phyloP scores from a whole-genome alignment of 2,888 invertebrate species.

The Heliconius hortense region DNA sequence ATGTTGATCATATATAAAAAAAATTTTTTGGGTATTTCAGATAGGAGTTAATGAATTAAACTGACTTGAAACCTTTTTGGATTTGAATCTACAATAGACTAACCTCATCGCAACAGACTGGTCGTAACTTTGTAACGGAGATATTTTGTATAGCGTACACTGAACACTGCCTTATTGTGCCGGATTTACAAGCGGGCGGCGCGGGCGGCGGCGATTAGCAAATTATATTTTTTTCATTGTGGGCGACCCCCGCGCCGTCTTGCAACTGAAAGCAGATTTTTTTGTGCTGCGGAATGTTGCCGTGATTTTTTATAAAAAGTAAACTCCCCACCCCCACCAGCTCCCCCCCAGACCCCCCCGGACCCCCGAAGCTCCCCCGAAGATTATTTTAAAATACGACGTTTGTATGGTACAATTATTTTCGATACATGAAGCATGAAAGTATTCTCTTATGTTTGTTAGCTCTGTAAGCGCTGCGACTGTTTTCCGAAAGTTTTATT shows the following conservation, averaged over 20 bases:
- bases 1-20: slow-evolving; percentile 75
- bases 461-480: slow-evolving; percentile 45
- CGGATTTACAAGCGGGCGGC: slow-evolving; percentile 65
- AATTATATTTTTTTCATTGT: slow-evolving; percentile 69
- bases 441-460: slow-evolving; percentile 61
- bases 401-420: slow-evolving; percentile 67
- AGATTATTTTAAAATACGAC: slow-evolving; percentile 60
- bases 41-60: slow-evolving; percentile 75
- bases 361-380: slow-evolving; percentile 45
- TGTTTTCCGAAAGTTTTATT: slow-evolving; percentile 56
- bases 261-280: slow-evolving; percentile 72
- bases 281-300: slow-evolving; percentile 69
- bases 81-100: slow-evolving; percentile 81
- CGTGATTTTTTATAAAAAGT: slow-evolving; percentile 69
- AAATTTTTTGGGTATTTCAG: slow-evolving; percentile 69
- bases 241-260: slow-evolving; percentile 49
- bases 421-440: slow-evolving; percentile 76
- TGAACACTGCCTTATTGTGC: slow-evolving; percentile 81
- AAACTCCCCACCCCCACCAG: slow-evolving; percentile 45
- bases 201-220: slow-evolving; percentile 58
- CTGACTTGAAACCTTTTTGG: slow-evolving; percentile 78
- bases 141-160: slow-evolving; percentile 81
- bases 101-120: slow-evolving; percentile 80
- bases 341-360: background rate
- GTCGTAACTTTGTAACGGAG: slow-evolving; percentile 75